A percentile compares a stretch with the other conserved stretches of the same genome.
phyloP scores from a whole-genome alignment of 2,888 invertebrate genomes.

The Sarcophaga caerulescens region DNA sequence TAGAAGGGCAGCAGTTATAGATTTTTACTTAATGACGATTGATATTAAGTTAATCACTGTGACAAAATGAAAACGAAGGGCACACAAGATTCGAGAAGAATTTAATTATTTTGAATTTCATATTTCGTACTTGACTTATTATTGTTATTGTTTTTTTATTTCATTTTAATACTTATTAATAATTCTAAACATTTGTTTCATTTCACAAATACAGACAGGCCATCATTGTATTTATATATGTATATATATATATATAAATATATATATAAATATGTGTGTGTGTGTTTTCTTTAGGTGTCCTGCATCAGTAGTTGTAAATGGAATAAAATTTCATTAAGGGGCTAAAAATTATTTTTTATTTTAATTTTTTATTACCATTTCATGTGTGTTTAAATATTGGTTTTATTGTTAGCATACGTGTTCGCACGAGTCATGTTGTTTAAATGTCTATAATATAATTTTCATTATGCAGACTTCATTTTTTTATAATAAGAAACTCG shows the following conservation, averaged over 20 bases:
- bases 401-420: slow-evolving; percentile 19
- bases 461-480: neutral
- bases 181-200: slow-evolving; percentile 48
- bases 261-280: neutral
- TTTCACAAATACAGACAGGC: slow-evolving; percentile 44
- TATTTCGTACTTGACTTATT: neutral
- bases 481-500: too few species aligned
- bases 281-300: neutral
- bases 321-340: slow-evolving; percentile 23
- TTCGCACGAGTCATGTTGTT: slow-evolving; percentile 3
- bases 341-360: neutral
- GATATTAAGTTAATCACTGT: neutral
- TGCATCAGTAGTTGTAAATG: neutral
- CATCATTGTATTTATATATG: slow-evolving; percentile 21
- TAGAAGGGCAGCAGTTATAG: too few species aligned
- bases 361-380: neutral
- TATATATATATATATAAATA: too few species aligned
- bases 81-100: neutral
- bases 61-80: neutral
- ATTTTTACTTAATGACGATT: too few species aligned
- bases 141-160: slow-evolving; percentile 1
- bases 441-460: neutral
- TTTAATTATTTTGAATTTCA: neutral
- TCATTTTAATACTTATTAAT: slow-evolving; percentile 40
- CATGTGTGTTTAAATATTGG: slow-evolving; percentile 11